Conservation (phyloP, 2,797 vertebrate species). For the Coluber constrictor region DNA sequence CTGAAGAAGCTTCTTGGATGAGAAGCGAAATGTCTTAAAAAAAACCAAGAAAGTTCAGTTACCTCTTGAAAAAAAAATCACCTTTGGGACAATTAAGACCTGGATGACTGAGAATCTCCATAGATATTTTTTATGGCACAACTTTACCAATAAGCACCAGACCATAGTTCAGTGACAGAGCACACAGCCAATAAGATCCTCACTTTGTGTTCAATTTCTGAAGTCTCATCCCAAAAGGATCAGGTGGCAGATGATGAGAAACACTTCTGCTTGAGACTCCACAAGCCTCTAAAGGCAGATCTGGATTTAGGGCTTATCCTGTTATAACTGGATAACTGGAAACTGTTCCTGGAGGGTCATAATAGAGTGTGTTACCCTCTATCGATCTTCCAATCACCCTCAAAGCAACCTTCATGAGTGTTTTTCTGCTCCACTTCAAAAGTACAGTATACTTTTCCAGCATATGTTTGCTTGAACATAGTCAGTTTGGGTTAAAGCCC, state of each 20-base stretch:
- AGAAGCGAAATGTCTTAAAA: too few species aligned
- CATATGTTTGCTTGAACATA: background rate
- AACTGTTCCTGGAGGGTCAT: background rate
- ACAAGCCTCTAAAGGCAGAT: background rate
- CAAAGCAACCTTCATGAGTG: background rate
- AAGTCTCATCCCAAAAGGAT: background rate
- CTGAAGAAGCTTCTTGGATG: too few species aligned
- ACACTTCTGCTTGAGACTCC: background rate
- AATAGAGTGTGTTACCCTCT: background rate
- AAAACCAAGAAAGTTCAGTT: too few species aligned
- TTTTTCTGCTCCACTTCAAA: background rate
- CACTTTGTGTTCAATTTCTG: background rate
- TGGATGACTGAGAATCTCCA: too few species aligned
- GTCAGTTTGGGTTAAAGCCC: background rate
- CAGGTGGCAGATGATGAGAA: background rate
- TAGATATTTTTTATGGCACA: conserved; percentile 16
- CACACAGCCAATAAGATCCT: background rate
- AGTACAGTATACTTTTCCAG: background rate
- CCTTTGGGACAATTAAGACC: too few species aligned
- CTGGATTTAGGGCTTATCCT: background rate
- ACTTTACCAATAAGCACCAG: conserved; percentile 39
- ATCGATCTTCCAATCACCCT: background rate
- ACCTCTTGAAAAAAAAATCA: too few species aligned
- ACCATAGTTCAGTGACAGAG: background rate
- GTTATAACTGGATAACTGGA: background rate